Evolutionary conservation across 2,888 invertebrate species (phyloP).

Genomic region (Cerastoderma edule): DNA sequence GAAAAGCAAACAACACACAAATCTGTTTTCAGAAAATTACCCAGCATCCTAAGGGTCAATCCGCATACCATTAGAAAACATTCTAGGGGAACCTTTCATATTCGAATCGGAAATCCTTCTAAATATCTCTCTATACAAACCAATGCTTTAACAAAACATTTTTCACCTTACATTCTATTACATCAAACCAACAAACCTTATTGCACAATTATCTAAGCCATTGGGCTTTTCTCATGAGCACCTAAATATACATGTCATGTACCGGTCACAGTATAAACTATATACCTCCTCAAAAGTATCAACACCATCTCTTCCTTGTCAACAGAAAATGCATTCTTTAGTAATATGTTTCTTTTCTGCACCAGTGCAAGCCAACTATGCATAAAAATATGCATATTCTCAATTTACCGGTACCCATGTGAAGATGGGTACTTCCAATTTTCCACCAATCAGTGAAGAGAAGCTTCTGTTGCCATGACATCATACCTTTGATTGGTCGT

Average conservation of each 20-base stretch:
- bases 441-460: conserved; percentile 18
- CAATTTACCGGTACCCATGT: too few species aligned
- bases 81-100: too few species aligned
- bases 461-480: conserved; percentile 19
- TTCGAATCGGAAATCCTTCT: not conserved
- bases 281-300: not conserved
- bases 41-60: too few species aligned
- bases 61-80: too few species aligned
- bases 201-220: conserved; percentile 23
- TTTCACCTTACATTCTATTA: not conserved
- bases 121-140: not conserved
- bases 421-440: too few species aligned
- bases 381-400: too few species aligned
- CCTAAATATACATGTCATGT: conserved; percentile 12
- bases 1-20: too few species aligned
- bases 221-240: conserved; percentile 22
- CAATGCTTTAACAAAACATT: not conserved
- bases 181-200: conserved; percentile 1
- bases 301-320: conserved; percentile 1
- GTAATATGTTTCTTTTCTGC: too few species aligned
- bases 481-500: not conserved
- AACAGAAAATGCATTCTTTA: too few species aligned
- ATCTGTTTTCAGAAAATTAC: too few species aligned
- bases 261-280: not conserved
- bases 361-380: too few species aligned